These are phyloP conservation scores for Leptinotarsa lineolata DNA, from an alignment of 1,140 invertebrate genomes.

Conservation along the genomic window DNA sequence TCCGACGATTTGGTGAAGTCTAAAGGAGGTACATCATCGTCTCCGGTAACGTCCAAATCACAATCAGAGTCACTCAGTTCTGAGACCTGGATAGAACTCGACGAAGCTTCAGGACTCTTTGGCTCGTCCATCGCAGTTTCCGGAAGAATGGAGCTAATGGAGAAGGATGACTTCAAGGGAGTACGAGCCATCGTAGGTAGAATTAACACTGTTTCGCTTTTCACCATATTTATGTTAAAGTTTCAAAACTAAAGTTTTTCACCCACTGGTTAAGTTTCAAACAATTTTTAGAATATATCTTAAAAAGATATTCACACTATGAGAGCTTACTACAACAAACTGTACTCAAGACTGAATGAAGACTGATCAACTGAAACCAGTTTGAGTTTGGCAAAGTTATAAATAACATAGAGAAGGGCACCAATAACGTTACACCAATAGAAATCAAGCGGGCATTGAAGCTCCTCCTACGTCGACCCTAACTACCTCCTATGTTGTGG, in stretches of 20 bases:
- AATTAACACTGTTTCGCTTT: slow-evolving; percentile 60
- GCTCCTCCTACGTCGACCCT: background rate
- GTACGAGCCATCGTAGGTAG: slow-evolving; percentile 63
- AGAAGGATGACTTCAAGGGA: slow-evolving; percentile 71
- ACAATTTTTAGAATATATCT: background rate
- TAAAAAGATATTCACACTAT: background rate
- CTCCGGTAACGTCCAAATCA: slow-evolving; percentile 73
- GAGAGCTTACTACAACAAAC: too few relatives aligned
- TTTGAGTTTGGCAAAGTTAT: slow-evolving; percentile 7
- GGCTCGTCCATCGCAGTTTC: slow-evolving; percentile 63
- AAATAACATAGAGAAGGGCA: slow-evolving; percentile 7
- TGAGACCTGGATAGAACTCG: slow-evolving; percentile 52
- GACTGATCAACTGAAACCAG: slow-evolving; percentile 12
- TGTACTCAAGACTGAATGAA: background rate
- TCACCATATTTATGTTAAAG: slow-evolving; percentile 57
- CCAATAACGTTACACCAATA: slow-evolving; percentile 33
- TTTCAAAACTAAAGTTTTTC: slow-evolving; percentile 4
- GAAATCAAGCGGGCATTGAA: background rate
- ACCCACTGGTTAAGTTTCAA: background rate
- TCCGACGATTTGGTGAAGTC: slow-evolving; percentile 64
- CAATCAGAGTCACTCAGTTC: slow-evolving; percentile 67
- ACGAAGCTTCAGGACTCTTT: slow-evolving; percentile 43
- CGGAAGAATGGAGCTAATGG: slow-evolving; percentile 70
- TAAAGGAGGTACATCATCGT: slow-evolving; percentile 62
- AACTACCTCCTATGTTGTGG: slow-evolving; percentile 24